Percentiles rank a stretch among this genome's conserved stretches.
These are phyloP conservation scores for Xylota sylvarum DNA, from an alignment of 2,888 invertebrate genomes.

Conservation along the genomic window DNA sequence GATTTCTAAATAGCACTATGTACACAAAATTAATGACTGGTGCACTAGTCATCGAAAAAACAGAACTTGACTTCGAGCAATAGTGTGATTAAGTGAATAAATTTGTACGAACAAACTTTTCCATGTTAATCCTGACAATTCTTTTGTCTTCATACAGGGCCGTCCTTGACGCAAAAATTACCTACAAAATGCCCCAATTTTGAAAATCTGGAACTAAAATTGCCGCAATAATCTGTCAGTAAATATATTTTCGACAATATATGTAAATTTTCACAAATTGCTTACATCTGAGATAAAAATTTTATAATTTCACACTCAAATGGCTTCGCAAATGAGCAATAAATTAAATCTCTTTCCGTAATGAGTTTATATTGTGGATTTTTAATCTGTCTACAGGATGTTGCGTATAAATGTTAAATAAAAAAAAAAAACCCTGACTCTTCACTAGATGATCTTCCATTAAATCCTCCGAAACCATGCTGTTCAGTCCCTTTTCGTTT, in stretches of 20 bases:
- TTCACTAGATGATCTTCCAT: background rate
- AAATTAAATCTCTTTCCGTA: constrained; percentile 6
- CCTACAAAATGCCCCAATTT: background rate
- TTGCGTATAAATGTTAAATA: background rate
- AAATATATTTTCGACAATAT: background rate
- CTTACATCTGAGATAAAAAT: constrained; percentile 7
- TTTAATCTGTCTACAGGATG: constrained; percentile 21
- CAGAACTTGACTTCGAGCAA: too few relatives aligned
- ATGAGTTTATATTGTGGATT: background rate
- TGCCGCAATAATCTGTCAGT: background rate
- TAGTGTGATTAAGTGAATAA: too few relatives aligned
- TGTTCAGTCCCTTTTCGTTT: background rate
- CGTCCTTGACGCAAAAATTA: background rate
- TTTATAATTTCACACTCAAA: constrained; percentile 41
- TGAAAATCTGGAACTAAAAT: background rate
- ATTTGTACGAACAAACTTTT: constrained; percentile 6
- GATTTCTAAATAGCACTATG: too few relatives aligned
- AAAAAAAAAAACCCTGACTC: background rate
- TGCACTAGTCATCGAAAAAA: too few relatives aligned
- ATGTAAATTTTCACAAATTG: constrained; percentile 11
- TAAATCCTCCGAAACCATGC: background rate
- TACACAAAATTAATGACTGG: too few relatives aligned
- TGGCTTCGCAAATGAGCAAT: constrained; percentile 18
- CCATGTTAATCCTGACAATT: background rate
- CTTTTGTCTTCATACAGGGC: background rate